Evolutionary conservation across 2,888 invertebrate genomes (phyloP), one percentile per base, ranked within the genome.

Genomic region (Philonicus albiceps): DNA sequence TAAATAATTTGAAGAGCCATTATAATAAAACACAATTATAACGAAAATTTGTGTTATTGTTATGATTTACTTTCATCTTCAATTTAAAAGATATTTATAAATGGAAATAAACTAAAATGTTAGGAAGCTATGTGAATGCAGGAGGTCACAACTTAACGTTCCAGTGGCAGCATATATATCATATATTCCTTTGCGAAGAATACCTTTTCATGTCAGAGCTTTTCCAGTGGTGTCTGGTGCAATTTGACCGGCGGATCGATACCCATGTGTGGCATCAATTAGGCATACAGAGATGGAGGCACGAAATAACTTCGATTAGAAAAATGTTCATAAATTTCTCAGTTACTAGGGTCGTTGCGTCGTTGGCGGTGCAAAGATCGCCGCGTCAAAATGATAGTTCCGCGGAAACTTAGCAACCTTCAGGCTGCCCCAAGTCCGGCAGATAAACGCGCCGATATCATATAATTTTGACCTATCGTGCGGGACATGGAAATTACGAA

Each of bases 391-490:
- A 27, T 64, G 64, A 64, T 64, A 19, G 64, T 6, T 13, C 64
- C 19, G 19, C 13, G 11, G 27, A 64, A 11, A 11, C 64, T 27
- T 13, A 22, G 22, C 64, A 64, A 19, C 22, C n/a, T n/a, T n/a
- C 27, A 64, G 22, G 27, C 64, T 19, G 27, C 22, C 19, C 64
- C 64, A 31, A 34, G 55, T n/a, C 81, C 34, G 13, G n/a, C 49
- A 81, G 81, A 81, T 81, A 64, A 16, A 64, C 19, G 55, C 34
- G 55, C 13, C 53, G 81, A 81, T 81, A 81, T 55, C n/a, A n/a
- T 19, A 55, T 81, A 81, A 81, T 81, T 81, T 19, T 81, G 31
- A 34, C 22, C 16, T 81, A 64, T 81, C 81, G 81, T 81, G 49
- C 37, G 64, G 81, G 22, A 81, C 53, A 81, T 55, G 81, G 27